phyloP scores from a whole-genome alignment of 1,140 invertebrate species.

The Neotoxoptera formosana region DNA sequence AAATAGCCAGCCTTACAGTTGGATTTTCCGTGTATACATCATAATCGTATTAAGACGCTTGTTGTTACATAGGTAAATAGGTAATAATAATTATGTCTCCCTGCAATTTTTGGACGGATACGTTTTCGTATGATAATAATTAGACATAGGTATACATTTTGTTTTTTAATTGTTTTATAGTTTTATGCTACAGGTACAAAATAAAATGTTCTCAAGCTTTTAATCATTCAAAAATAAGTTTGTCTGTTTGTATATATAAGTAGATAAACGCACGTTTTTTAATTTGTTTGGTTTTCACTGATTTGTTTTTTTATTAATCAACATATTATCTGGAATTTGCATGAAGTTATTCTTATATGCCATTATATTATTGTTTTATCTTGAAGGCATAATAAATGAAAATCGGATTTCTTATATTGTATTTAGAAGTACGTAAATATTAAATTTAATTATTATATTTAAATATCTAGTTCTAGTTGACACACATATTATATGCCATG shows the following conservation, averaged over 20 bases:
- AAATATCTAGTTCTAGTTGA: too few relatives aligned
- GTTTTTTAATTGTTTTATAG: neutral
- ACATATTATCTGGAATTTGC: neutral
- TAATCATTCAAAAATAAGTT: neutral
- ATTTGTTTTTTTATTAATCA: neutral
- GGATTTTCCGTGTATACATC: neutral
- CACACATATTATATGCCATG: too few relatives aligned
- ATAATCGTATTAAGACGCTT: neutral
- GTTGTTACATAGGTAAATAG: neutral
- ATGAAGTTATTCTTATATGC: neutral
- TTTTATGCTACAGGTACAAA: neutral
- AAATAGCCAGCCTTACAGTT: too few relatives aligned
- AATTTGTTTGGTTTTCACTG: neutral
- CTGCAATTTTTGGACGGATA: neutral
- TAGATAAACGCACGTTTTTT: neutral
- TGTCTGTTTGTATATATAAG: neutral
- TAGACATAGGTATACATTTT: neutral
- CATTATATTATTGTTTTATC: neutral
- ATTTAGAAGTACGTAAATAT: too few relatives aligned
- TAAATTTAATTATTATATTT: too few relatives aligned
- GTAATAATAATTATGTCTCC: neutral
- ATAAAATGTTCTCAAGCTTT: neutral
- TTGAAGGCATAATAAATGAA: neutral
- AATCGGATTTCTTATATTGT: neutral
- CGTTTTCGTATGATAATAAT: neutral